Base-by-base conservation (phyloP, 2,113 vertebrate genomes). In the Tupaia tana region DNA sequence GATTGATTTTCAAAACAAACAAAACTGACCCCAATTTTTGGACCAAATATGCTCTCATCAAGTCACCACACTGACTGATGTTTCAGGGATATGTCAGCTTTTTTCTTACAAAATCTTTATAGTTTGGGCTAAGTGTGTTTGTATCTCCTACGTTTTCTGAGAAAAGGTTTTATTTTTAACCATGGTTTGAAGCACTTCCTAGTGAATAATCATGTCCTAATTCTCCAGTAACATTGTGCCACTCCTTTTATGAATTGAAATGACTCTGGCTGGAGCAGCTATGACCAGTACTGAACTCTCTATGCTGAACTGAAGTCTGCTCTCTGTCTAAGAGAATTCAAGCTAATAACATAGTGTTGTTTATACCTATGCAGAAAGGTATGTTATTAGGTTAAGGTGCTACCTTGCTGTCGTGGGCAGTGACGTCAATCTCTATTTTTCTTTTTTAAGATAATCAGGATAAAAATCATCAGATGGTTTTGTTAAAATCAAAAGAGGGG, bases 101-200 rank as follows among this genome's bases (percentile, higher is more conserved):
- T 82, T 66, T 85, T 71, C 11, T 78, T 74, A 77, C 11, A 75
- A 73, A 71, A 34, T 25, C 7, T 85, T 81, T 73, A 25, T 29
- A 43, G 79, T 82, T n/a, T 85, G 54, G 14, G 74, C 59, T 54
- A 54, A 12, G 24, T 16, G 24, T 54, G 10, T 79, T 31, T 58
- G 6, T n/a, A 24, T 56, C 29, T 61, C 86, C 54, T 87, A 88
- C 43, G 18, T 71, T 86, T 93, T 90, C 10, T 56, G 34, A 64
- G n/a, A 88, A 90, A 95, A 94, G 31, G 54, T 19, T 84, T 96
- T 74, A 95, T 94, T 95, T 94, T 96, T n/a, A 93, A 82, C 94
- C n/a, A 92, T 10, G 61, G 22, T 61, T 75, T 82, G 96, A 91
- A 85, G 54, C 15, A 54, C 54, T 70, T 91, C 66, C 75, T n/a